Evolutionary conservation across 2,113 vertebrate species (phyloP).

Genomic region (Asarcornis scutulata): DNA sequence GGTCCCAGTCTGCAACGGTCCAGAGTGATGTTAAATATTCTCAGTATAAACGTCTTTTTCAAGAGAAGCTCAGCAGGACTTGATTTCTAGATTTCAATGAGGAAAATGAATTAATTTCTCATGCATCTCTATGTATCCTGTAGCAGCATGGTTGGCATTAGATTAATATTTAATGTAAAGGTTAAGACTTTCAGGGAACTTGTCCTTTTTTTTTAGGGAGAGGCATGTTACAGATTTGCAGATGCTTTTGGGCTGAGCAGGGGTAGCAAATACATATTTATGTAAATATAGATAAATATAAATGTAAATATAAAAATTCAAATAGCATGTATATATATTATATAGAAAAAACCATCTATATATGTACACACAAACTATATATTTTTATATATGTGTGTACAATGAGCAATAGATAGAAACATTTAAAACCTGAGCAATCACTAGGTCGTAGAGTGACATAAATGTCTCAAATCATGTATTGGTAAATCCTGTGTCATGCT

Average conservation of each 20-base stretch:
- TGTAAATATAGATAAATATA: neutral
- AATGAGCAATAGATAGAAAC: neutral
- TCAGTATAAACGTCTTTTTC: neutral
- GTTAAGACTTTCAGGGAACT: neutral
- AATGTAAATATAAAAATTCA: neutral
- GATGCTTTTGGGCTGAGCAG: neutral
- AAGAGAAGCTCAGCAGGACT: neutral
- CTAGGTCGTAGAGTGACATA: neutral
- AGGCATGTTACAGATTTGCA: neutral
- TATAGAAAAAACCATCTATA: neutral
- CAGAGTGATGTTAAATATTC: neutral
- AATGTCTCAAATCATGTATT: neutral
- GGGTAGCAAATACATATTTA: neutral
- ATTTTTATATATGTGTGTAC: neutral
- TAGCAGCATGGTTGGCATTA: neutral
- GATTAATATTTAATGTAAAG: rapidly evolving
- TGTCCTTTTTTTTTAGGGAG: neutral
- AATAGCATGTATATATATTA: rapidly evolving
- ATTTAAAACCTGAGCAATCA: neutral
- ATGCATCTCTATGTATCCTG: rapidly evolving
- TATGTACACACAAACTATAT: neutral
- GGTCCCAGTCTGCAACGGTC: neutral
- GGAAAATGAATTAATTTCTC: neutral
- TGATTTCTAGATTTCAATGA: neutral
- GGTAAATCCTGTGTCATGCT: neutral